Evolutionary conservation across 1,140 invertebrate genomes (phyloP), one percentile per base, ranked within the genome.

Genomic region (Aphelenchoides besseyi): DNA sequence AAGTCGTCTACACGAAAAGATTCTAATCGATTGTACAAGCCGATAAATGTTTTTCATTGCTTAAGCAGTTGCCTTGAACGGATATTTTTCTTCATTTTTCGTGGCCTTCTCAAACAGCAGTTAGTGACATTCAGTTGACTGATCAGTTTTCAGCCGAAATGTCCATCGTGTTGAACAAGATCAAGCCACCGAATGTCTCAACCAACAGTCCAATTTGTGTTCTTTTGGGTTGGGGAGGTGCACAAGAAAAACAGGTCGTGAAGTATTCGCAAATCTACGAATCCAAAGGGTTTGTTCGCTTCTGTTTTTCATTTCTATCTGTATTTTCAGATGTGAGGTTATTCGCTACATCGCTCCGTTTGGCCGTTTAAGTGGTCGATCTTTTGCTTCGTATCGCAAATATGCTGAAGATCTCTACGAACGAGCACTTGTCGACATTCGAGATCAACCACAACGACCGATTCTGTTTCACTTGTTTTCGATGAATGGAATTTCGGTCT

Each of bases 151-250:
- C 41, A 12, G 41, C 41, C 41, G 41, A 12, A 48, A 48, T 48
- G 41, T 12, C 41, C 12, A 23, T 23, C 41, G 12, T 48, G 41
- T 48, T 48, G 41, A 48, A 48, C 12, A 23, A 12, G 41, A 23
- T 48, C 12, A 48, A 48, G 41, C 41, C 41, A 23, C 41, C 41
- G 41, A 16, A 12, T 23, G 23, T 23, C 41, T 48, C 23, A 23
- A 12, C 41, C 12, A 48, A 12, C 41, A 48, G 12, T 5, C 55
- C 55, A 33, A 59, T 59, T 33, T 5, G 5, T 33, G 5, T 8
- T 18, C 5, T 59, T 5, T 59, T 59, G 18, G 55, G 55, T 18
- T 59, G 55, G 55, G 55, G 55, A 8, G 55, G 55, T 8, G 55
- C 55, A 8, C 5, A 59, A 33, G 55, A 59, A 5, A 59, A 59